Evolutionary conservation across 2,113 vertebrate genomes (phyloP), one percentile per base, ranked within the genome.

Genomic region (Papio anubis): DNA sequence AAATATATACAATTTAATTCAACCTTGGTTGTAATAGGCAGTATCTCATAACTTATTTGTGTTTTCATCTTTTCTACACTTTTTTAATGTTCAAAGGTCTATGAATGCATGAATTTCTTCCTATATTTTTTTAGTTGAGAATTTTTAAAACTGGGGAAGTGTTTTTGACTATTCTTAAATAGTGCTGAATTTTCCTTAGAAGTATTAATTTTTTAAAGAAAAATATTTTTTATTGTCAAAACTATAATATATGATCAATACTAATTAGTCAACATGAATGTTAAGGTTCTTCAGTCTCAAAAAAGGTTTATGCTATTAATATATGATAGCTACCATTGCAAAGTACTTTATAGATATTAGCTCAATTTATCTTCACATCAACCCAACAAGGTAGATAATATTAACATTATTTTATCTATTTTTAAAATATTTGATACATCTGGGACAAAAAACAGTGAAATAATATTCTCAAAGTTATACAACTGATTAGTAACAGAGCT

Each of bases 161-260:
- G 32, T 57, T 89, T 96, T 98, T 93, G 43, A 64, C 13, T n/a
- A 85, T 80, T 83, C 59, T 68, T 82, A 94, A 91, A 94, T 70
- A 45, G 50, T 68, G 3, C 13, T 92, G 1, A 64, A 20, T 90
- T 32, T 88, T 93, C 32, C 76, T 82, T 92, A 32, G 66, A 93
- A 70, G 55, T 75, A 23, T 78, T 82, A 84, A 55, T 30, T 78
- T 82, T 76, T 86, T 50, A 93, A 94, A 48, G 6, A 90, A 57
- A 59, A 81, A 57, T 84, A 14, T 38, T 84, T 80, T 96, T 91
- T 45, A 73, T 45, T 97, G 5, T 81, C 32, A 95, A 84, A 89
- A 97, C 75, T 82, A 72, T 52, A 95, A 55, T 43, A n/a, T 66
- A 83, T 43, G 48, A 52, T 80, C 35, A 88, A 84, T 90, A 72